These are phyloP conservation scores for Bacillus rossius DNA, from an alignment of 1,140 invertebrate species.

Conservation along the genomic window DNA sequence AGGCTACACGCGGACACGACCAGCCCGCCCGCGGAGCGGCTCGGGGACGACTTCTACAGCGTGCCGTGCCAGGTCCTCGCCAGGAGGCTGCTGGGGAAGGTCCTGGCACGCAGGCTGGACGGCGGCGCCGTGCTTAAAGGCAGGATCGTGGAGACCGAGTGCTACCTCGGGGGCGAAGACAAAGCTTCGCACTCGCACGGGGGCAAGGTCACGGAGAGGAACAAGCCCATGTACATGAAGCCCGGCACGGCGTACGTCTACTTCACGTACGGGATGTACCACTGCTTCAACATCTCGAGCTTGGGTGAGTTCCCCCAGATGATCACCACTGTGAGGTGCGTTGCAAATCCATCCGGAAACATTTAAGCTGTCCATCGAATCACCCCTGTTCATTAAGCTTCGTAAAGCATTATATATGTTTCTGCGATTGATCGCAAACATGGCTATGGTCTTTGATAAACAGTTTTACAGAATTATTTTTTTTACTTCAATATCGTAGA, in stretches of 20 bases:
- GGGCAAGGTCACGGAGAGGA: conserved; percentile 58
- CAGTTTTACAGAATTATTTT: too few species aligned
- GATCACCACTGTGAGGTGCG: too few species aligned
- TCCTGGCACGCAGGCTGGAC: conserved; percentile 53
- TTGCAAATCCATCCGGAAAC: too few species aligned
- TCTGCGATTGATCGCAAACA: too few species aligned
- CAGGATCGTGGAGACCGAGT: conserved; percentile 73
- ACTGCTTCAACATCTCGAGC: conserved; percentile 79
- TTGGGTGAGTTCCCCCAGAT: conserved; percentile 44
- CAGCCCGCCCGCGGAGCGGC: neutral
- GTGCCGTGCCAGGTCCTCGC: conserved; percentile 47
- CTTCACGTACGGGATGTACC: conserved; percentile 77
- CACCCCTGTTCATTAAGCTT: too few species aligned
- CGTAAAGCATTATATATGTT: too few species aligned
- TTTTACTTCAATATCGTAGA: too few species aligned
- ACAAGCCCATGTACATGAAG: conserved; percentile 72
- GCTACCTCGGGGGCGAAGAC: conserved; percentile 65
- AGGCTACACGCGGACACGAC: too few species aligned
- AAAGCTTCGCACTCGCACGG: conserved; percentile 65
- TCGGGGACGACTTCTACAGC: conserved; percentile 39
- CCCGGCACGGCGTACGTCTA: conserved; percentile 79
- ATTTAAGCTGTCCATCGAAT: too few species aligned
- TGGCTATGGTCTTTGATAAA: too few species aligned
- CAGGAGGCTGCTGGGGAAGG: conserved; percentile 56
- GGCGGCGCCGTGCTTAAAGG: conserved; percentile 52